phyloP scores from a whole-genome alignment of 2,797 vertebrate species.

The Melanotaenia boesemani region DNA sequence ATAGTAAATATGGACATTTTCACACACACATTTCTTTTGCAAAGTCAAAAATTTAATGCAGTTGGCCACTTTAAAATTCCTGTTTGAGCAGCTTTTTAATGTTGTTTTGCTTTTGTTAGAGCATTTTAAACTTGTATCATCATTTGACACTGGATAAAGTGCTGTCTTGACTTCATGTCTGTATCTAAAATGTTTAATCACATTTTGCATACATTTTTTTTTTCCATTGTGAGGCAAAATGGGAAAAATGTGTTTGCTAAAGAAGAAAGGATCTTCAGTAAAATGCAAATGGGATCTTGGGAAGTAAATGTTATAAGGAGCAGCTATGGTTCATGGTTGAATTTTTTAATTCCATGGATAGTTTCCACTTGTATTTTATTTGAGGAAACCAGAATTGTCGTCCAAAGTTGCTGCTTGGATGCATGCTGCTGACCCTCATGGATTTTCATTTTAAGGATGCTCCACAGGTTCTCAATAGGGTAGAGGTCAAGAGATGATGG shows the following conservation, averaged over 20 bases:
- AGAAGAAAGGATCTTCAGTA: conserved; percentile 4
- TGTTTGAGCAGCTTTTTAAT: background rate
- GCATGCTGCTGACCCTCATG: too few species aligned
- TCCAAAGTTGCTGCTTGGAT: too few species aligned
- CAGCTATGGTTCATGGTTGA: too few species aligned
- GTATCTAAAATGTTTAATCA: background rate
- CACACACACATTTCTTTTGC: background rate
- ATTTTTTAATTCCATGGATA: too few species aligned
- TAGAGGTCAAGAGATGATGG: too few species aligned
- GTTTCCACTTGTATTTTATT: too few species aligned
- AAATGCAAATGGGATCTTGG: background rate
- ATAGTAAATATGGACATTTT: background rate
- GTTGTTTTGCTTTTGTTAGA: background rate
- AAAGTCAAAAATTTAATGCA: background rate
- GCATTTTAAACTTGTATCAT: background rate
- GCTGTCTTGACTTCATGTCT: background rate
- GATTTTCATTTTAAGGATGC: too few species aligned
- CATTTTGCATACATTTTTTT: background rate
- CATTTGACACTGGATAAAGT: background rate
- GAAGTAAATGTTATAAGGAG: too few species aligned
- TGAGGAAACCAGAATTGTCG: too few species aligned
- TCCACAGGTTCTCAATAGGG: too few species aligned
- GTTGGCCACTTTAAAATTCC: too few species aligned
- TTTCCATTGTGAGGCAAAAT: background rate
- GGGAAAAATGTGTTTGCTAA: background rate